A percentile compares a stretch with the other conserved stretches of the same genome.
These are phyloP conservation scores for Leucoraja ocellata DNA, from an alignment of 2,797 vertebrate genomes.

Conservation along the genomic window DNA sequence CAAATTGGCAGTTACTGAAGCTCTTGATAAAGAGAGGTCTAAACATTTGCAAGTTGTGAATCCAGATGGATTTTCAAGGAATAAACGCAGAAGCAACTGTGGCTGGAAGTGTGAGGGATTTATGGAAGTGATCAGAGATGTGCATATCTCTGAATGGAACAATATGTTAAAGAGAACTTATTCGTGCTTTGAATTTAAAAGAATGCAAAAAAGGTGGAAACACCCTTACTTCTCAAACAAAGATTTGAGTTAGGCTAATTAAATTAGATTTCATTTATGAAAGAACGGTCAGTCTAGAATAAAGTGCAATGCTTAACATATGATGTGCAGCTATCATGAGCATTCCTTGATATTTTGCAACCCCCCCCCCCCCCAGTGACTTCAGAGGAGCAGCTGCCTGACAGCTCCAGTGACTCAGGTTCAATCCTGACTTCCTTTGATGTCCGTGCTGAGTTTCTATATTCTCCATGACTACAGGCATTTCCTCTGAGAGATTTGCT, in stretches of 20 bases:
- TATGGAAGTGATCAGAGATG: not conserved
- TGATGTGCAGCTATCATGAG: not conserved
- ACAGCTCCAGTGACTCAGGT: too few species aligned
- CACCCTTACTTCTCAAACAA: not conserved
- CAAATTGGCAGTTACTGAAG: not conserved
- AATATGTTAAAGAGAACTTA: not conserved
- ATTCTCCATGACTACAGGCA: too few species aligned
- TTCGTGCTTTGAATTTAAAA: not conserved
- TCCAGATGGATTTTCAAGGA: not conserved
- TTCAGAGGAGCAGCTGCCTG: too few species aligned
- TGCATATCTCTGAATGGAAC: not conserved
- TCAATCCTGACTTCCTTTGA: too few species aligned
- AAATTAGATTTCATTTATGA: not conserved
- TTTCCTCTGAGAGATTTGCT: too few species aligned
- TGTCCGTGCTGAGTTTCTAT: too few species aligned
- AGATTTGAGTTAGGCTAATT: not conserved
- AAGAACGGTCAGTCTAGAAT: not conserved
- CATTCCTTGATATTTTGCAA: not conserved
- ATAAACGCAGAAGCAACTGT: not conserved
- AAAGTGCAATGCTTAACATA: not conserved
- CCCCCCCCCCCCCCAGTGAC: too few species aligned
- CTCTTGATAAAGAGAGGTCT: not conserved
- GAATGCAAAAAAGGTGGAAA: not conserved
- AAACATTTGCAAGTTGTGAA: not conserved
- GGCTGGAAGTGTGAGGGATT: not conserved